Conservation (phyloP, 1,140 invertebrate genomes). For the Halyomorpha halys region DNA sequence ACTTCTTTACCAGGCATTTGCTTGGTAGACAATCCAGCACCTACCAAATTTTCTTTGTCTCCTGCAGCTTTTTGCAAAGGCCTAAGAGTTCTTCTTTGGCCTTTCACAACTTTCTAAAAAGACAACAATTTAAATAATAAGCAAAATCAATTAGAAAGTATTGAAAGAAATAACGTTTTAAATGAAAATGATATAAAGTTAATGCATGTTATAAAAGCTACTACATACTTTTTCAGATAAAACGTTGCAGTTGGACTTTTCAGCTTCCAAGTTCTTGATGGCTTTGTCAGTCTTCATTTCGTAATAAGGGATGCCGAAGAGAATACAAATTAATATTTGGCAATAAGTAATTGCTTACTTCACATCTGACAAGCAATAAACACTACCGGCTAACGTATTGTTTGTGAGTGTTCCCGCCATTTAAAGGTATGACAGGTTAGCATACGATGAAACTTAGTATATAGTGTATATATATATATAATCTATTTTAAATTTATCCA, state of each 20-base stretch:
- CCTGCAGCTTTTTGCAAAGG: slow-evolving; percentile 31
- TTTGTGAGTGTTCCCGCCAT: too few species aligned
- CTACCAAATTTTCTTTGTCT: slow-evolving; percentile 31
- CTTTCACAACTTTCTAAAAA: slow-evolving; percentile 22
- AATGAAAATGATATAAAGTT: background rate
- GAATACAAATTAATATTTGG: background rate
- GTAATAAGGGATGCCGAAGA: background rate
- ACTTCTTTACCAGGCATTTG: slow-evolving; percentile 16
- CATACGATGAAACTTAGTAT: too few species aligned
- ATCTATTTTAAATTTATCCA: too few species aligned
- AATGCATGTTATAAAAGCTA: too few species aligned
- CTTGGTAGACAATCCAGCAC: slow-evolving; percentile 24
- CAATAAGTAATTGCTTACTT: too few species aligned
- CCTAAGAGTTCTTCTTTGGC: slow-evolving; percentile 27
- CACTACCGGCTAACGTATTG: too few species aligned
- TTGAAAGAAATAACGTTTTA: too few species aligned
- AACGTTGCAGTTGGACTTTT: background rate
- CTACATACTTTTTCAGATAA: background rate
- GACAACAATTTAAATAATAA: background rate
- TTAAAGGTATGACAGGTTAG: too few species aligned
- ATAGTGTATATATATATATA: too few species aligned
- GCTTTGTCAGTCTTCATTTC: slow-evolving; percentile 16
- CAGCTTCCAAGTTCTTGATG: background rate
- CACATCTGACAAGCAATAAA: too few species aligned
- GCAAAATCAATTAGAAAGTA: too few species aligned